Conservation (phyloP, 2,888 invertebrate genomes). For the Atethmia centrago region DNA sequence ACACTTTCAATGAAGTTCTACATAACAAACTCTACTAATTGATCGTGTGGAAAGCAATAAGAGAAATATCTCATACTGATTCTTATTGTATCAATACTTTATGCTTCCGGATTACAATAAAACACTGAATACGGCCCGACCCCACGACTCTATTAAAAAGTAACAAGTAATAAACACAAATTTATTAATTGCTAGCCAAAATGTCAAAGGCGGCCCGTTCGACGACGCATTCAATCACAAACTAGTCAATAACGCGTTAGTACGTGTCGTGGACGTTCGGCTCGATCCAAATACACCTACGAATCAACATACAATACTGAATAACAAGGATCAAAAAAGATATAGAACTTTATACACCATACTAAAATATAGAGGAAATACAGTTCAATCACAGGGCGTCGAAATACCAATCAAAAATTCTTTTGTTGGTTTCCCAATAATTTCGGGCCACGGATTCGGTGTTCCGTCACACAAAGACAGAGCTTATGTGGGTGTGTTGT, state of each 20-base stretch:
- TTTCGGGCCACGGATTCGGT: slow-evolving; percentile 12
- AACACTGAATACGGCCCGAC: neutral
- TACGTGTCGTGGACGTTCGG: neutral
- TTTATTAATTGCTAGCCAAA: neutral
- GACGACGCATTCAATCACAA: neutral
- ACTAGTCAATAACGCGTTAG: neutral
- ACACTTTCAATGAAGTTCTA: neutral
- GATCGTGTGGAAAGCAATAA: neutral
- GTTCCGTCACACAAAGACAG: slow-evolving; percentile 10
- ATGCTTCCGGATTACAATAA: neutral
- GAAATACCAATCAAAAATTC: slow-evolving; percentile 26
- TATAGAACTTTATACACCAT: neutral
- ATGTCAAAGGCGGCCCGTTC: too few relatives aligned
- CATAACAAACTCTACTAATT: neutral
- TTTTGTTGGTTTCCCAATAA: slow-evolving; percentile 41
- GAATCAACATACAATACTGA: neutral
- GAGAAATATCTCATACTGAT: neutral
- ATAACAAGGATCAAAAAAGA: neutral
- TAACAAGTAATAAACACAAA: neutral
- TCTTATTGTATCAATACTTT: neutral
- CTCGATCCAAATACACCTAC: neutral
- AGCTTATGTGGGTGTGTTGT: neutral
- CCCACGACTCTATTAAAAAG: neutral
- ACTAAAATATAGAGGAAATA: neutral
- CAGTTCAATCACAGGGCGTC: slow-evolving; percentile 34